Evolutionary conservation across 2,888 invertebrate species (phyloP), one percentile per base, ranked within the genome.

Genomic region (Hemistola chrysoprasaria): DNA sequence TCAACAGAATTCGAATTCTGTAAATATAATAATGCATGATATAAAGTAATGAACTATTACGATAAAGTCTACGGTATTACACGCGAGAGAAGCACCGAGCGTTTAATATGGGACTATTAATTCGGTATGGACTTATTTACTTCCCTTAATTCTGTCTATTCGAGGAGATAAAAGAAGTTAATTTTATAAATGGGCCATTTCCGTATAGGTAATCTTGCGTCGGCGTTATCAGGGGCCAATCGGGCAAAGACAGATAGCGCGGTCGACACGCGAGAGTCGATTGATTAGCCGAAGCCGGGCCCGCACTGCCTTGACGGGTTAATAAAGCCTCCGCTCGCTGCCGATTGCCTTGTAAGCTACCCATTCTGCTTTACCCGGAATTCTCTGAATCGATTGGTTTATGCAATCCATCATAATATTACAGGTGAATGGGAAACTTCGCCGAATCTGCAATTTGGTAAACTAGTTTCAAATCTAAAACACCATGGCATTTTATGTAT

Each of bases 181-280:
- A 85, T 84, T 85, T 78, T 80, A 85, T 86, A 83, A 85, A 86
- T 86, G 78, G 80, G 65, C 80, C 67, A 83, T 85, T 84, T 77
- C 71, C 75, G 69, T 53, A 79, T 80, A 76, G 71, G 80, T 83
- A 84, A 85, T 84, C 81, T 84, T 82, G 76, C 78, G 79, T 83
- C 68, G 70, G 71, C 68, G 80, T 78, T 86, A 86, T 86, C 87
- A 74, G 77, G 67, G 76, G 66, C 74, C 81, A 82, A 86, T 86
- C 83, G 78, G 73, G 73, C 73, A 75, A 78, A 87, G 87, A 88
- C 83, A 85, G 86, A 88, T 87, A 87, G 86, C 72, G 77, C 60
- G 83, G 82, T 81, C 75, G 79, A 78, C 88, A 87, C 86, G 85
- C 88, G 76, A 87, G 72, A 84, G 65, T 62, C 86, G 88, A 88